A percentile compares a stretch with the other conserved stretches of the same genome.
These are phyloP conservation scores for Drosophila nigromelanica DNA, from an alignment of 1,140 invertebrate genomes.

Conservation along the genomic window DNA sequence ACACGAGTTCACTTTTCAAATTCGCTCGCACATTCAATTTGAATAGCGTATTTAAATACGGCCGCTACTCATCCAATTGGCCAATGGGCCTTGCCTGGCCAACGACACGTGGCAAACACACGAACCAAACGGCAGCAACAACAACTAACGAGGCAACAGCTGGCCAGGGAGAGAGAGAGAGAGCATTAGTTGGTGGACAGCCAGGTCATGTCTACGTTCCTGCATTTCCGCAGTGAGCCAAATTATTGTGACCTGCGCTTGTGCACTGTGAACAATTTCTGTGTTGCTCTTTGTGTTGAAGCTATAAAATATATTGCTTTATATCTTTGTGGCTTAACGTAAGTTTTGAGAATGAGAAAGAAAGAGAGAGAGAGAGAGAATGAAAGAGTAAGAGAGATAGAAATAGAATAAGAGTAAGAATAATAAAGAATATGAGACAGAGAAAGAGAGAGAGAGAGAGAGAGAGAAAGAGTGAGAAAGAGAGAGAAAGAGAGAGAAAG, in stretches of 20 bases:
- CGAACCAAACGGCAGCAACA: slow-evolving; percentile 38
- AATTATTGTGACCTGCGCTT: slow-evolving; percentile 71
- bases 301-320: not conserved
- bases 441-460: too few relatives aligned
- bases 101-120: slow-evolving; percentile 77
- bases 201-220: slow-evolving; percentile 20
- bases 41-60: slow-evolving; percentile 5
- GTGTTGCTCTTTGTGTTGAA: too few relatives aligned
- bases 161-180: slow-evolving; percentile 58
- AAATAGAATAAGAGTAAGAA: too few relatives aligned
- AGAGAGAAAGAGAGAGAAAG: too few relatives aligned
- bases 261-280: slow-evolving; percentile 49
- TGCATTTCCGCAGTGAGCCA: slow-evolving; percentile 62
- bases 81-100: slow-evolving; percentile 61
- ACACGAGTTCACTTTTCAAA: slow-evolving; percentile 75
- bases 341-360: too few relatives aligned
- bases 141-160: slow-evolving; percentile 44
- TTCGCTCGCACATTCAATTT: slow-evolving; percentile 54
- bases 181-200: slow-evolving; percentile 33
- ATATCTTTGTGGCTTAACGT: too few relatives aligned
- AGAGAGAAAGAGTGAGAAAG: too few relatives aligned
- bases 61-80: slow-evolving; percentile 52
- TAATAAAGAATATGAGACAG: too few relatives aligned
- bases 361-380: too few relatives aligned
- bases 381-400: too few relatives aligned